phyloP scores from a whole-genome alignment of 2,888 invertebrate genomes.

The Mesoligia furuncula region DNA sequence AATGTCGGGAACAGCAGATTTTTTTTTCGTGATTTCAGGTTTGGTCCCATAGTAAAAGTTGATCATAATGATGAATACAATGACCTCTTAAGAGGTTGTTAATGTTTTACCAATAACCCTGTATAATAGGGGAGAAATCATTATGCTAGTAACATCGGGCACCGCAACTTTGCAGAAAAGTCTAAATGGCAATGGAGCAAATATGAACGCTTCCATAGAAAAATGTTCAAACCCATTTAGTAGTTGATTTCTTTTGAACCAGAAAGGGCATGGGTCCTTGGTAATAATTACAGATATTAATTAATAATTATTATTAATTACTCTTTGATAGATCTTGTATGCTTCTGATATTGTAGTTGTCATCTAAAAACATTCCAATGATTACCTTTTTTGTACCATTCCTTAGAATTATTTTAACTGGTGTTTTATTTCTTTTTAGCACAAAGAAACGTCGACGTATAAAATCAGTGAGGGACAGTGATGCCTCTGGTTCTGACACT shows the following conservation, averaged over 20 bases:
- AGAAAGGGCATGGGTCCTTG: not conserved
- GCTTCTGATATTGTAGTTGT: not conserved
- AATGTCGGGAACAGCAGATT: too few relatives aligned
- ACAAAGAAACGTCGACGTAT: conserved; percentile 88
- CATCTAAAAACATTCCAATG: not conserved
- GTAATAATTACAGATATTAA: not conserved
- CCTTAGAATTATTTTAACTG: not conserved
- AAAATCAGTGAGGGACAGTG: conserved; percentile 84
- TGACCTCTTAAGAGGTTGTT: too few relatives aligned
- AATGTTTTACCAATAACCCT: too few relatives aligned
- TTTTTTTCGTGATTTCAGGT: too few relatives aligned
- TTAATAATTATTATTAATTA: too few relatives aligned
- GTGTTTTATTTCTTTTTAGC: conserved; percentile 68
- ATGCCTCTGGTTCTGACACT: conserved; percentile 84
- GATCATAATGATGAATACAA: too few relatives aligned
- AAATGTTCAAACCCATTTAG: not conserved
- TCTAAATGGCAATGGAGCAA: not conserved
- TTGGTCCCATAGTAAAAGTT: too few relatives aligned
- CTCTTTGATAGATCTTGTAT: too few relatives aligned
- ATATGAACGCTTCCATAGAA: not conserved
- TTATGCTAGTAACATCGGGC: not conserved
- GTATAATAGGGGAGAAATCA: not conserved
- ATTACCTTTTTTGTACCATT: not conserved
- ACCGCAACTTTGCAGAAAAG: not conserved
- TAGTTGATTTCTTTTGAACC: not conserved